A percentile compares a stretch with the other conserved stretches of the same genome.
phyloP scores from a whole-genome alignment of 1,140 invertebrate genomes.

The Maniola jurtina region DNA sequence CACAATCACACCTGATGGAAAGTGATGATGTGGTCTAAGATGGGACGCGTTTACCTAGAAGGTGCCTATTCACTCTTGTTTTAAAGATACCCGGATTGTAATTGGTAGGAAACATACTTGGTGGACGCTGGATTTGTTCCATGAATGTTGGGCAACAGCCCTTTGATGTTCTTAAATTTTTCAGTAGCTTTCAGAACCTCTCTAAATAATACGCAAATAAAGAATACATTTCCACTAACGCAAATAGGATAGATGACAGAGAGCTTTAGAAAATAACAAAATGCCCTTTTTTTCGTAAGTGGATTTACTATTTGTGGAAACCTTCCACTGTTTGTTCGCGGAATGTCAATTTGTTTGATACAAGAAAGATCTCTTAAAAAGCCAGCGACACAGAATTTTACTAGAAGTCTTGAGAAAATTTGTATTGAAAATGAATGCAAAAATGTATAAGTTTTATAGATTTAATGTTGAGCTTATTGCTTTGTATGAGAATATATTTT shows the following conservation, averaged over 20 bases:
- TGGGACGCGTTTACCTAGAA: too few species aligned
- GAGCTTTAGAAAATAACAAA: not conserved
- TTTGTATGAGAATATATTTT: not conserved
- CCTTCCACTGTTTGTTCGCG: constrained; percentile 14
- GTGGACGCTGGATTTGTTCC: too few species aligned
- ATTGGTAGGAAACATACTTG: too few species aligned
- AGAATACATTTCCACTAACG: not conserved
- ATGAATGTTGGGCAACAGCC: too few species aligned
- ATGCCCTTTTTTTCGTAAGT: constrained; percentile 12
- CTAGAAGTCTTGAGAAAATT: not conserved
- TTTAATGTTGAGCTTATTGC: not conserved
- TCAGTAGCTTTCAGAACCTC: too few species aligned
- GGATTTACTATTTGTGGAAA: constrained; percentile 18
- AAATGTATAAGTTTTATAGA: not conserved
- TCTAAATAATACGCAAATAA: not conserved
- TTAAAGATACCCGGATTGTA: too few species aligned
- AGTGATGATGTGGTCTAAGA: too few species aligned
- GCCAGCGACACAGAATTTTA: not conserved
- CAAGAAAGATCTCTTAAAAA: constrained; percentile 14
- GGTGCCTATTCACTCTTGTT: too few species aligned
- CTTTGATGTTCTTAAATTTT: too few species aligned
- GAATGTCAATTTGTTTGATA: constrained; percentile 19
- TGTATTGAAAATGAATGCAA: not conserved
- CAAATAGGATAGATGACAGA: constrained; percentile 2
- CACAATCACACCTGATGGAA: too few species aligned